These are phyloP conservation scores for Montifringilla adamsi DNA, from an alignment of 2,113 vertebrate genomes.

Conservation along the genomic window DNA sequence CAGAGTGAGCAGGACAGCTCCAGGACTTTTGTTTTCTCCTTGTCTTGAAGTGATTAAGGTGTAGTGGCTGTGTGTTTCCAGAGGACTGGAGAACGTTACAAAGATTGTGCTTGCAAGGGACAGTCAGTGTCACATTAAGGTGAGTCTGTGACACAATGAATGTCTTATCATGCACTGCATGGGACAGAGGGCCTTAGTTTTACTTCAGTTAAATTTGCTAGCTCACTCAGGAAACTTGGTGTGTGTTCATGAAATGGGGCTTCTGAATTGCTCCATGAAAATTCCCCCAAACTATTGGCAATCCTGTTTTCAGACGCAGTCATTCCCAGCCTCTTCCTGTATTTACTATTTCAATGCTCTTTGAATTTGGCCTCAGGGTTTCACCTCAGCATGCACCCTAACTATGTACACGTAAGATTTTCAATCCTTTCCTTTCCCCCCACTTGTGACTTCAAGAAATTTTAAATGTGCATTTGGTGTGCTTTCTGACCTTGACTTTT, in stretches of 20 bases:
- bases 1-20: neutral
- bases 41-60: neutral
- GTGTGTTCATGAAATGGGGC: neutral
- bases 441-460: neutral
- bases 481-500: constrained; percentile 68
- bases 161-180: neutral
- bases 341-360: neutral
- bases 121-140: neutral
- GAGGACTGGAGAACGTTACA: neutral
- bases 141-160: neutral
- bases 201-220: neutral
- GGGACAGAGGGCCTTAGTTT: neutral
- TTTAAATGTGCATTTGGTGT: constrained; percentile 28
- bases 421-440: neutral
- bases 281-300: neutral
- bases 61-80: neutral
- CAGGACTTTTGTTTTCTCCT: neutral
- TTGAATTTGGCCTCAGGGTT: neutral
- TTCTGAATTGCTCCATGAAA: neutral
- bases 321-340: neutral
- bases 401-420: neutral
- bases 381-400: neutral
- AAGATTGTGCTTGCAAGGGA: neutral
- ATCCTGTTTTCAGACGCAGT: neutral
- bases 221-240: neutral